Evolutionary conservation across 2,888 invertebrate species (phyloP).

Genomic region (Steinernema hermaphroditum): DNA sequence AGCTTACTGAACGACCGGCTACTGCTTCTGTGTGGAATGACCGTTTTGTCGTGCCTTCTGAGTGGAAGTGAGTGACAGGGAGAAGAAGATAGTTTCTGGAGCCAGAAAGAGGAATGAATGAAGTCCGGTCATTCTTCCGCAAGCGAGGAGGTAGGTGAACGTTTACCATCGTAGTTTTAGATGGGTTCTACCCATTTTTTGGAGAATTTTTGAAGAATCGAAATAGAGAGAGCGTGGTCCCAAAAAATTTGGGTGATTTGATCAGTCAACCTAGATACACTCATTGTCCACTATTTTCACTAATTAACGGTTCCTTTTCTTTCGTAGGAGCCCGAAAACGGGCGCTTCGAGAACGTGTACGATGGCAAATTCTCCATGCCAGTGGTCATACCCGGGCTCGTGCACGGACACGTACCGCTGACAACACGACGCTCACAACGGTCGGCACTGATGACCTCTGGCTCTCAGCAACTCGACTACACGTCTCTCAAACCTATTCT

Average conservation of each 20-base stretch:
- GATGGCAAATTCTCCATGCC: conserved; percentile 25
- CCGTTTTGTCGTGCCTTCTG: not conserved
- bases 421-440: conserved; percentile 11
- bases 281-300: no score
- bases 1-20: no score
- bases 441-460: not conserved
- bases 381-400: conserved; percentile 1
- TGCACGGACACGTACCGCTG: not conserved
- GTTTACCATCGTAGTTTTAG: no score
- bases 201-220: no score
- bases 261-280: no score
- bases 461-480: conserved; percentile 31
- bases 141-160: conserved; percentile 21
- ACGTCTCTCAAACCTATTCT: conserved; percentile 49
- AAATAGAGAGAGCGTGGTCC: no score
- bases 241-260: no score
- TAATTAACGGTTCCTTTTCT: no score
- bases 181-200: no score
- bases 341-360: conserved; percentile 25
- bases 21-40: conserved; percentile 10
- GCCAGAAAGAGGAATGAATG: conserved; percentile 26
- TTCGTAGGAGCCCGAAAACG: conserved; percentile 14
- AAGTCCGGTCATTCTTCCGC: conserved; percentile 26
- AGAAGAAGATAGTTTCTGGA: not conserved
- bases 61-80: not conserved